Base-by-base conservation (phyloP, 2,888 invertebrate genomes). In the Cataglyphis livida region DNA sequence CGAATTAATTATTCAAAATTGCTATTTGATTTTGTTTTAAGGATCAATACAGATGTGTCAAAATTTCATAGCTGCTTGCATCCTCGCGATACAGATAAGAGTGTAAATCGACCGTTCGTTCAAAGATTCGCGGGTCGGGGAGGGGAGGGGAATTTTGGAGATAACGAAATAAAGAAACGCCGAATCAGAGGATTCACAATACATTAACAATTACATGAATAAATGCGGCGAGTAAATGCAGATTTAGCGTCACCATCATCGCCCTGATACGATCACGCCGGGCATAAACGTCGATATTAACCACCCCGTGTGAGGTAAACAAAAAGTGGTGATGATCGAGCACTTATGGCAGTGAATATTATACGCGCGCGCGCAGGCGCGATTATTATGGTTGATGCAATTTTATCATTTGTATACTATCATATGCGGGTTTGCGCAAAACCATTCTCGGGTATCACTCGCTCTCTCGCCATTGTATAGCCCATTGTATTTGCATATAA, bases 401-500 rank as follows among this genome's bases (percentile, higher is more conserved):
- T 86, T 88, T 82, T 81, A 74, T 85, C 85, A 88, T 88, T 88
- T 88, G 84, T 88, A 81, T 82, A 71, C 81, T 81, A 78, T 82
- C 86, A 83, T 85, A n/a, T 51, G 81, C 82, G 86, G 70, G 81
- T 85, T 75, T 61, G 73, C 65, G 57, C 61, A 59, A 59, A 68
- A 64, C 68, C 83, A 88, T 86, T 86, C 76, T 71, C 84, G 65
- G 76, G 84, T 82, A 74, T 82, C 84, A 71, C 84, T 44, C 65
- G 71, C 86, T 7, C 86, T 7, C 86, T 84, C 87, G 86, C 84
- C 88, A 85, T 79, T 86, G 65, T 85, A 75, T 68, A 68, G 79
- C 83, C 87, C 87, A 81, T 79, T 84, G 88, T 87, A 93, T 93
- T 93, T 92, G 91, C 93, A 93, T 93, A 92, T 91, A 92, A 93